Conservation (phyloP, 2,888 invertebrate genomes). For the Pachycephus smyrnensis region DNA sequence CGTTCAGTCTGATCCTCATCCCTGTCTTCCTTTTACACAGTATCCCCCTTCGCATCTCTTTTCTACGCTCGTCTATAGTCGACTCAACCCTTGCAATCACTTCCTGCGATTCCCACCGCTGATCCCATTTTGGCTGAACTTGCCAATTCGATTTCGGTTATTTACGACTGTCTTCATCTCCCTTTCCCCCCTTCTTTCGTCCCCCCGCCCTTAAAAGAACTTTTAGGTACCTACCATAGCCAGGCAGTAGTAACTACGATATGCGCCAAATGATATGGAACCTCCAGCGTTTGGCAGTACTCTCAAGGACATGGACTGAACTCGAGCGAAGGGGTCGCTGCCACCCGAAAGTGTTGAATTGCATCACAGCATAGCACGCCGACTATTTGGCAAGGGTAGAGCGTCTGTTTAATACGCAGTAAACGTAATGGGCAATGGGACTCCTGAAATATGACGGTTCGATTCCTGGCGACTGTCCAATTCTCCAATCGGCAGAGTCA, state of each 20-base stretch:
- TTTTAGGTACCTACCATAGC: background rate
- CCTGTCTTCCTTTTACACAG: background rate
- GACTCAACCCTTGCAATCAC: background rate
- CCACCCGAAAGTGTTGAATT: background rate
- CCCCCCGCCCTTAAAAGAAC: background rate
- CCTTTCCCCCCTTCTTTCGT: too few species aligned
- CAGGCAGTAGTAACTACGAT: background rate
- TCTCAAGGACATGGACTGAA: background rate
- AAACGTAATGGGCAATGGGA: conserved; percentile 31
- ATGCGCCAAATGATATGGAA: background rate
- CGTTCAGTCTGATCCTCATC: background rate
- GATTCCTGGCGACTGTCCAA: conserved; percentile 9
- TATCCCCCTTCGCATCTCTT: background rate
- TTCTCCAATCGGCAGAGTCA: background rate
- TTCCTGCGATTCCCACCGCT: background rate
- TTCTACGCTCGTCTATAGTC: background rate
- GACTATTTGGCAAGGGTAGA: conserved; percentile 32
- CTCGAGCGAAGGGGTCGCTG: background rate
- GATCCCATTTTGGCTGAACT: background rate
- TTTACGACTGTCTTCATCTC: background rate
- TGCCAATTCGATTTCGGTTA: background rate
- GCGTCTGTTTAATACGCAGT: conserved; percentile 40
- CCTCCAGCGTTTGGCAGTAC: background rate
- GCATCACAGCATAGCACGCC: background rate
- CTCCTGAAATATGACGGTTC: conserved; percentile 27